These are phyloP conservation scores for Chrysodeixis includens DNA, from an alignment of 2,888 invertebrate species.

Conservation along the genomic window DNA sequence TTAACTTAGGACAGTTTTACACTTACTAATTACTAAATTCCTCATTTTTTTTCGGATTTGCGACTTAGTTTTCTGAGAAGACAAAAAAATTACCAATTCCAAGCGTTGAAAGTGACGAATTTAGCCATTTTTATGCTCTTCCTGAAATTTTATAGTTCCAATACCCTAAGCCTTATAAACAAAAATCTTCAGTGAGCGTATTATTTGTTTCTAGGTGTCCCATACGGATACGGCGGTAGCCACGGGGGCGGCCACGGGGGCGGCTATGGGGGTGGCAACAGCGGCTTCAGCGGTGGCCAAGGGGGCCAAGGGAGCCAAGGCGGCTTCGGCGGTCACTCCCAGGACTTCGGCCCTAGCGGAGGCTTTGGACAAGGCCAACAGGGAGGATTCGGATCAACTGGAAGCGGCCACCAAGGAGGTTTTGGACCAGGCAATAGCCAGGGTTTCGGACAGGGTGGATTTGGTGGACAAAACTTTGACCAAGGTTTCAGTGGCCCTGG, in stretches of 20 bases:
- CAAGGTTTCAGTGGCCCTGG: conserved; percentile 27
- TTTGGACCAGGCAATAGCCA: conserved; percentile 33
- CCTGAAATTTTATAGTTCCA: no score
- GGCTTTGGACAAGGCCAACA: conserved; percentile 1
- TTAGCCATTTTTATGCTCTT: no score
- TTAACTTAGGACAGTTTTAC: no score
- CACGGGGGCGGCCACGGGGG: conserved; percentile 24
- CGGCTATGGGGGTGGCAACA: conserved; percentile 16
- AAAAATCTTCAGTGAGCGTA: no score
- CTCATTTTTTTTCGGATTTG: no score
- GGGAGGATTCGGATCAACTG: conserved; percentile 6
- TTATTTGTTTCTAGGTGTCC: conserved; percentile 25
- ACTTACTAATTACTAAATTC: no score
- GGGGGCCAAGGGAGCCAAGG: conserved; percentile 13
- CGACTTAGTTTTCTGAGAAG: no score
- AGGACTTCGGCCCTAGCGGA: conserved; percentile 9
- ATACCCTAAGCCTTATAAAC: no score
- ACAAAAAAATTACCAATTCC: no score
- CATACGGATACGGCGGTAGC: conserved; percentile 19
- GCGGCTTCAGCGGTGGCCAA: conserved; percentile 24
- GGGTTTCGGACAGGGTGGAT: conserved; percentile 25
- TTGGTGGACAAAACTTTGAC: neutral
- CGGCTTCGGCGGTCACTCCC: neutral
- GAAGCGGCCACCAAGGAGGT: conserved; percentile 6
- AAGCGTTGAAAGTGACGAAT: no score